Conservation (phyloP, 2,797 vertebrate genomes). For the Pseudochromis fuscus region DNA sequence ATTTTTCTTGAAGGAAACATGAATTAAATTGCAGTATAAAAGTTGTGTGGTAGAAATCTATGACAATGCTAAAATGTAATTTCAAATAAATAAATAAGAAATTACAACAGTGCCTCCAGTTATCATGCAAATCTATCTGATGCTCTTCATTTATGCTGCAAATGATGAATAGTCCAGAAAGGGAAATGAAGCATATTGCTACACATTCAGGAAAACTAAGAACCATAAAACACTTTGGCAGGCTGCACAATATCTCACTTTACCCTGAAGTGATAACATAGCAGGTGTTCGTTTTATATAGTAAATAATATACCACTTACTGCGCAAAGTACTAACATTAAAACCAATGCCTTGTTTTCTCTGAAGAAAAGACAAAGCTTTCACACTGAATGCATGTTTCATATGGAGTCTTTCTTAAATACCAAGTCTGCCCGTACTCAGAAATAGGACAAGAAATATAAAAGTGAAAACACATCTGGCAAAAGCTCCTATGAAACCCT, state of each 20-base stretch:
- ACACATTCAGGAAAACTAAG: conserved; percentile 35
- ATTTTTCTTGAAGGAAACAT: not conserved
- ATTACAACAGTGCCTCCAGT: not conserved
- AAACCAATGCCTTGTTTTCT: not conserved
- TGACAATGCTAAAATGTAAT: conserved; percentile 6
- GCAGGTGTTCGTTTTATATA: conserved; percentile 45
- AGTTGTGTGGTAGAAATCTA: not conserved
- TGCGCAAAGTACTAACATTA: conserved; percentile 9
- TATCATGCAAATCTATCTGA: conserved; percentile 31
- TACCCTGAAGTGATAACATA: conserved; percentile 26
- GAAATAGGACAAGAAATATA: conserved; percentile 55
- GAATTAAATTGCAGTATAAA: conserved; percentile 7
- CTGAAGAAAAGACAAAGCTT: not conserved
- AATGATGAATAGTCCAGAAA: conserved; percentile 12
- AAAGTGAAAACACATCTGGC: conserved; percentile 73
- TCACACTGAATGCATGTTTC: conserved; percentile 7
- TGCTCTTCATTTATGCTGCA: conserved; percentile 21
- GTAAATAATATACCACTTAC: conserved; percentile 25
- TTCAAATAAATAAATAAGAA: conserved; percentile 14
- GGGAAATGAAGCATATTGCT: conserved; percentile 39
- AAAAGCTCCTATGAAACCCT: conserved; percentile 67
- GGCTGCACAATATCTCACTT: conserved; percentile 32
- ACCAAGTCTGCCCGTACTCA: conserved; percentile 17
- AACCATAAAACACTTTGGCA: conserved; percentile 46
- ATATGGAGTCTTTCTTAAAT: conserved; percentile 3